Percentiles rank a stretch among this genome's conserved stretches.
phyloP scores from a whole-genome alignment of 2,888 invertebrate species.

The Leucoma salicis region DNA sequence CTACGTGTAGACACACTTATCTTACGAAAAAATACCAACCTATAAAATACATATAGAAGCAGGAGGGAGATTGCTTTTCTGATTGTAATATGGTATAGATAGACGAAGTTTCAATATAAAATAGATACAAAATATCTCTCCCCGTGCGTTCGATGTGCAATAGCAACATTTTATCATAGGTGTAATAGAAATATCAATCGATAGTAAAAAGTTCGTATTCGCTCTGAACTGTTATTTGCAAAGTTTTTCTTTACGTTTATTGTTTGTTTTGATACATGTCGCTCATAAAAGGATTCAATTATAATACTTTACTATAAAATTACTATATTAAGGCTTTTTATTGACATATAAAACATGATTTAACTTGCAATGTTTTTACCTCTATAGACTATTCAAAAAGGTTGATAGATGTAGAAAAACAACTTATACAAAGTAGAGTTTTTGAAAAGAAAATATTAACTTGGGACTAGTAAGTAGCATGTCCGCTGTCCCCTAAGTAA shows the following conservation, averaged over 20 bases:
- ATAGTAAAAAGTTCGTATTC: conserved; percentile 68
- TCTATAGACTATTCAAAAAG: conserved; percentile 15
- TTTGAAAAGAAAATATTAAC: conserved; percentile 70
- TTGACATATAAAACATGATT: conserved; percentile 3
- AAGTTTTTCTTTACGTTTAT: conserved; percentile 61
- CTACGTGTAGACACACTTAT: no score
- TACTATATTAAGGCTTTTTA: conserved; percentile 11
- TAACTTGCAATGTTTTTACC: not conserved
- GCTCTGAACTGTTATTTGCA: conserved; percentile 50
- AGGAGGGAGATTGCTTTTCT: conserved; percentile 54
- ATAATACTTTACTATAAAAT: conserved; percentile 20
- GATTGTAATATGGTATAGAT: conserved; percentile 61
- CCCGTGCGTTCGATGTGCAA: conserved; percentile 48
- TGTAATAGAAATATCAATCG: conserved; percentile 71
- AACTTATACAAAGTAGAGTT: conserved; percentile 33
- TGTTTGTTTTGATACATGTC: conserved; percentile 58
- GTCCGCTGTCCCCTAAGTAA: conserved; percentile 38
- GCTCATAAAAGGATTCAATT: conserved; percentile 39
- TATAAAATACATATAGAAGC: conserved; percentile 17
- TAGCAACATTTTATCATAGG: conserved; percentile 79
- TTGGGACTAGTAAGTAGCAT: conserved; percentile 52
- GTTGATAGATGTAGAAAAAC: conserved; percentile 13
- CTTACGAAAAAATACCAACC: no score
- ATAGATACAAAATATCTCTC: conserved; percentile 67
- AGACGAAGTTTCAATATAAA: conserved; percentile 77